These are phyloP conservation scores for Cardiocondyla obscurior DNA, from an alignment of 1,140 invertebrate genomes.

Conservation along the genomic window DNA sequence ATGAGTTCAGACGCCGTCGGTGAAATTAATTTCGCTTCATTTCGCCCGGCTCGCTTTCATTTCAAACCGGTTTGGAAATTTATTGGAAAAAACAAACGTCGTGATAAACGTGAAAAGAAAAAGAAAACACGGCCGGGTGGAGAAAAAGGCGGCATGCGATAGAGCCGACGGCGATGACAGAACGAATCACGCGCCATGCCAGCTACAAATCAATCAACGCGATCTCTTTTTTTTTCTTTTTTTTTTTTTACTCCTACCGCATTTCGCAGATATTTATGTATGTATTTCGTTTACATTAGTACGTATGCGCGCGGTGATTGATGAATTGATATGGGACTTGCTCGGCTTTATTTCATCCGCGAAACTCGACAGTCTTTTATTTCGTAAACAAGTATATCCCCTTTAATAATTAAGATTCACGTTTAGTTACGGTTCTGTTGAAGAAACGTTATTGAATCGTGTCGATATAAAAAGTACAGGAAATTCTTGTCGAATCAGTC, in stretches of 20 bases:
- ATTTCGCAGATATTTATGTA: slow-evolving; percentile 33
- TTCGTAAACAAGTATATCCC: slow-evolving; percentile 1
- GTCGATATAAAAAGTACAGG: not conserved
- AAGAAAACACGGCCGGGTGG: not conserved
- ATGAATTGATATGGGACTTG: not conserved
- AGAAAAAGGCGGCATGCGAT: not conserved
- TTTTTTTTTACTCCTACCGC: slow-evolving; percentile 12
- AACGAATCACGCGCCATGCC: slow-evolving; percentile 12
- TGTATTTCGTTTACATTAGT: slow-evolving; percentile 35
- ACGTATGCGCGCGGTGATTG: not conserved
- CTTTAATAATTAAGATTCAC: slow-evolving; percentile 24
- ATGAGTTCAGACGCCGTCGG: slow-evolving; percentile 68
- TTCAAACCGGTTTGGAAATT: slow-evolving; percentile 49
- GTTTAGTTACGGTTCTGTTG: not conserved
- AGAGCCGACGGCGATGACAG: slow-evolving; percentile 28
- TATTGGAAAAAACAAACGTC: slow-evolving; percentile 52
- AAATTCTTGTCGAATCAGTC: not conserved
- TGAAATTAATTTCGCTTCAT: slow-evolving; percentile 72
- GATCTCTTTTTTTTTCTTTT: too few species aligned
- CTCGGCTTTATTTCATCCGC: not conserved
- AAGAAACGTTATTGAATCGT: not conserved
- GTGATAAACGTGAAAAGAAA: slow-evolving; percentile 43
- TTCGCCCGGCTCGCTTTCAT: slow-evolving; percentile 48
- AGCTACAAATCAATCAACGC: slow-evolving; percentile 55
- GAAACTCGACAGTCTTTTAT: not conserved